Evolutionary conservation across 2,888 invertebrate genomes (phyloP).

Genomic region (Trypoxylon attenuatum): DNA sequence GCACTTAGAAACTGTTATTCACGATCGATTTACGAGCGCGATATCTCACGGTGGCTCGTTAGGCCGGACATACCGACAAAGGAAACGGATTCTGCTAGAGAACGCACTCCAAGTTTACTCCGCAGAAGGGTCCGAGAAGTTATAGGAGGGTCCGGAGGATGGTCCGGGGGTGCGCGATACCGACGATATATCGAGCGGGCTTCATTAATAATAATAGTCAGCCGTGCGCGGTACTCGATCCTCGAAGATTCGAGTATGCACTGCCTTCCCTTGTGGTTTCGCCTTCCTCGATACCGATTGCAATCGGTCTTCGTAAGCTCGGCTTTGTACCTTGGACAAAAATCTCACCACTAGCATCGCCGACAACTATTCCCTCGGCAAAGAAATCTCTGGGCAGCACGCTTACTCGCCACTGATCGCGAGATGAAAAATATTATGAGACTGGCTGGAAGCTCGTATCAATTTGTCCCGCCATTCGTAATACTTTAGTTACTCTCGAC

Average conservation of each 20-base stretch:
- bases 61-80: conserved; percentile 58
- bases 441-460: neutral
- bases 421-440: neutral
- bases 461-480: neutral
- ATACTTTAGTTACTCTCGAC: conserved; percentile 18
- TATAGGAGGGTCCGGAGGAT: conserved; percentile 37
- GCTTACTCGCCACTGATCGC: conserved; percentile 3
- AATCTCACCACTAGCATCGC: neutral
- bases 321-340: neutral
- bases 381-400: neutral
- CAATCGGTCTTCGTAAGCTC: conserved; percentile 25
- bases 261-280: conserved; percentile 12
- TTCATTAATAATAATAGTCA: conserved; percentile 60
- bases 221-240: conserved; percentile 8
- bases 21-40: conserved; percentile 59
- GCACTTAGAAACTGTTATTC: conserved; percentile 50
- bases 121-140: conserved; percentile 26
- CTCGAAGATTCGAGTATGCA: conserved; percentile 24
- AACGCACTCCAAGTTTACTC: conserved; percentile 41
- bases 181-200: conserved; percentile 41
- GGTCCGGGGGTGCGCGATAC: conserved; percentile 24
- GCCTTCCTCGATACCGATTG: conserved; percentile 33
- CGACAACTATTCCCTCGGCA: conserved; percentile 28
- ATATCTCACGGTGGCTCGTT: conserved; percentile 56
- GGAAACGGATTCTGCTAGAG: conserved; percentile 53